Evolutionary conservation across 2,113 vertebrate species (phyloP), one percentile per base, ranked within the genome.

Genomic region (Anoplopoma fimbria): DNA sequence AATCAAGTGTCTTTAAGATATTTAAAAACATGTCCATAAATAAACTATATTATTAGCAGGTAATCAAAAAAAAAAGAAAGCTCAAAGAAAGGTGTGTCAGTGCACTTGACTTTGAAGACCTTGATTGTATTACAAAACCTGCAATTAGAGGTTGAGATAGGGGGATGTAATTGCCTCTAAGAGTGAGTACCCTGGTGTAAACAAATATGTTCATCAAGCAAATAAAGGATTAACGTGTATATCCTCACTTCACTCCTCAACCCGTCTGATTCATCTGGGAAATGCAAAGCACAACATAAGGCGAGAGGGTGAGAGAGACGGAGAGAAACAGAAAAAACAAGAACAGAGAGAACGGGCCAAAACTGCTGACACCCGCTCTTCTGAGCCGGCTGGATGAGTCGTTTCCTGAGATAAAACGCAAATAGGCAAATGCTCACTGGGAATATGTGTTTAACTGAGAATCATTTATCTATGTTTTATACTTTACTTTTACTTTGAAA

Each of bases 181-280:
- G 88, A 84, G 86, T 77, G 85, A 88, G 88, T 33, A 90, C 91
- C 93, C 93, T 75, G 60, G 94, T 92, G 93, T 87, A 91, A 91
- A 94, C 84, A 92, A 94, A 94, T 94, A 93, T 94, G 92, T 95
- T 94, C 91, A 86, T 94, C 92, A 92, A 91, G 93, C 90, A 94
- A 93, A 93, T 93, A 93, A 89, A 91, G 94, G 94, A 95, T 95
- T 95, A 95, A 79, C 81, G 71, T 71, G 77, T 88, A 92, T 94
- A 87, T 91, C 82, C 83, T 90, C 87, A 91, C 92, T 93, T 92
- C 88, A 91, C 87, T 93, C 89, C 91, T 89, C 80, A 91, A 93
- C 92, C 80, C 86, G 21, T 91, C 88, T 88, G 85, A 92, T 91
- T 86, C 94, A 91, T 86, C 82, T 36, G 91, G 93, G 93, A 91